Percentiles rank a stretch among this genome's conserved stretches.
Conservation (phyloP, 2,113 vertebrate genomes). For the Pelmatolapia mariae region DNA sequence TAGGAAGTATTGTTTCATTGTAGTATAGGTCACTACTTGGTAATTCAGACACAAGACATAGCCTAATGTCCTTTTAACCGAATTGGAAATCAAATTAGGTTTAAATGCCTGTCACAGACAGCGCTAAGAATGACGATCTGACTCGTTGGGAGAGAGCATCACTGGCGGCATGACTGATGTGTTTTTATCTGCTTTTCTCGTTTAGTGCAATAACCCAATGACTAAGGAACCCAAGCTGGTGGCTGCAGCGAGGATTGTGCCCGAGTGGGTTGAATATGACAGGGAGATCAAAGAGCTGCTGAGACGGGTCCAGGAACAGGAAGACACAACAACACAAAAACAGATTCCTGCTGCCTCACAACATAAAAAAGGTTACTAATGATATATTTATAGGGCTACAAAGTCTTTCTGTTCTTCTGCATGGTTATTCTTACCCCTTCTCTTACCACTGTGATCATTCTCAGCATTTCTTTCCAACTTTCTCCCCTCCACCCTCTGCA, state of each 20-base stretch:
- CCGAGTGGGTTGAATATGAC: conserved; percentile 91
- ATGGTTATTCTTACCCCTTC: neutral
- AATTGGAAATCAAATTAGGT: conserved; percentile 63
- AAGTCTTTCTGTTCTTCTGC: neutral
- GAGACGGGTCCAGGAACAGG: conserved; percentile 61
- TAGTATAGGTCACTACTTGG: conserved; percentile 41
- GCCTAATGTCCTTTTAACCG: conserved; percentile 57
- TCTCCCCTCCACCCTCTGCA: neutral
- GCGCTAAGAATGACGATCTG: neutral
- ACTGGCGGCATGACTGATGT: conserved; percentile 16
- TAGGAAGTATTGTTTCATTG: conserved; percentile 42
- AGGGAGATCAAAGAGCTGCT: conserved; percentile 81
- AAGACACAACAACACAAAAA: neutral
- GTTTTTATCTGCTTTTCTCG: conserved; percentile 15
- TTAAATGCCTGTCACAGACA: conserved; percentile 39
- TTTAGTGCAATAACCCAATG: conserved; percentile 95
- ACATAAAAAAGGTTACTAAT: conserved; percentile 40
- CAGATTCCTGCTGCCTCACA: neutral
- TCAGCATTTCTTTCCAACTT: neutral
- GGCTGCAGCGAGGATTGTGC: conserved; percentile 88
- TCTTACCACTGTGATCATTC: neutral
- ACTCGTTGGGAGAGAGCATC: conserved; percentile 31
- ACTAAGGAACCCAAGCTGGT: conserved; percentile 96
- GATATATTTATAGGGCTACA: neutral
- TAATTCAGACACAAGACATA: conserved; percentile 48